Evolutionary conservation across 2,113 vertebrate genomes (phyloP), one percentile per base, ranked within the genome.

Genomic region (Charadrius vociferus): DNA sequence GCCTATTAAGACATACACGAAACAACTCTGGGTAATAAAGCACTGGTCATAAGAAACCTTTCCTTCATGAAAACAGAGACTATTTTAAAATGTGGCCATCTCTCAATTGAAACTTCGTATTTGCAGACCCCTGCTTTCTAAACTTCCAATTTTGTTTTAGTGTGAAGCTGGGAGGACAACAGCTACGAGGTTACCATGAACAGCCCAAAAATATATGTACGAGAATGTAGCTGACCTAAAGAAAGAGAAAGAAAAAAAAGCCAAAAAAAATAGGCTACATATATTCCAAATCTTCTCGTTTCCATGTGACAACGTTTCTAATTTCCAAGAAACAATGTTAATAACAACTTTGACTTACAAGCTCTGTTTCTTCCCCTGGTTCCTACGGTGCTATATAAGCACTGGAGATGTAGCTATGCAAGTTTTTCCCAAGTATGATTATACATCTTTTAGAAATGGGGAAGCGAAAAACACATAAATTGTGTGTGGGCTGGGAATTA

Each of bases 391-490:
- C 78, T 73, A 14, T 30, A 70, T 11, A 62, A 77, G 61, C 80
- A 65, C 49, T 41, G 37, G 43, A 91, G 81, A 88, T 67, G 65
- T 13, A 53, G 81, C 66, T 36, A n/a, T 0, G 0, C 49, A 65
- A 91, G 53, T 14, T 65, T 82, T 89, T 77, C 63, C 66, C 81
- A 66, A 62, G 32, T 72, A 83, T 29, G 58, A 80, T 80, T 39
- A 70, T 58, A 94, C 70, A 75, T 80, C 61, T 83, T 92, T 79
- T 80, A 58, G 45, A 91, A 86, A 87, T 9, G 53, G 45, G 15
- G 41, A 91, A 95, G 73, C 10, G n/a, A 95, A 91, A 94, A 94
- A 79, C 50, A 43, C 29, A 61, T 75, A 85, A 81, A 80, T 72
- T 71, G 30, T 18, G 19, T 10, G 50, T 80, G 68, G 16, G 49